Conservation (phyloP, 2,797 vertebrate species). For the Neosilurus mollespiculum region DNA sequence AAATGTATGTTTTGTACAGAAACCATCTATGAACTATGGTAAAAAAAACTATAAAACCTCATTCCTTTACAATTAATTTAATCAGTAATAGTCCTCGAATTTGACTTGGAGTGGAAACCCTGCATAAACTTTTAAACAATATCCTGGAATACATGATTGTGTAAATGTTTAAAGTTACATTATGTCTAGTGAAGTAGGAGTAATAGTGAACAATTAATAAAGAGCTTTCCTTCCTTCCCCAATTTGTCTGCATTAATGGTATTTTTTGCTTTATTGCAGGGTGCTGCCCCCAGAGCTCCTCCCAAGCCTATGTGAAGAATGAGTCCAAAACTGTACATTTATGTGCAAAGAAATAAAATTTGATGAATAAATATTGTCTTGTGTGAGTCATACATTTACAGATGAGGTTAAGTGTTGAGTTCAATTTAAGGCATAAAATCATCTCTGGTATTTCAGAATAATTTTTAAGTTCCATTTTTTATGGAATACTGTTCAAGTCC, state of each 20-base stretch:
- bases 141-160: background rate
- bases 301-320: conserved; percentile 75
- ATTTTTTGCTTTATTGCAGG: conserved; percentile 59
- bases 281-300: conserved; percentile 75
- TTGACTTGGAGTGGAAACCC: too few relatives aligned
- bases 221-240: background rate
- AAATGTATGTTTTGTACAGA: too few relatives aligned
- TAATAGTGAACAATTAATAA: background rate
- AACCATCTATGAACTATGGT: too few relatives aligned
- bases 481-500: background rate
- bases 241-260: background rate
- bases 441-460: background rate
- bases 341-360: conserved; percentile 43
- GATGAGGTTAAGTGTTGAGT: background rate
- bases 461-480: background rate
- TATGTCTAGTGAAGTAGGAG: background rate
- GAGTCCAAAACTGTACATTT: conserved; percentile 28
- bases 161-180: background rate
- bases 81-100: too few relatives aligned
- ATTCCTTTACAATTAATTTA: too few relatives aligned
- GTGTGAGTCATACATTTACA: background rate
- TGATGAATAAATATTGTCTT: conserved; percentile 1
- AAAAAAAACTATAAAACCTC: too few relatives aligned
- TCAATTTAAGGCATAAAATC: background rate
- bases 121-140: background rate